These are phyloP conservation scores for Branchinecta sandiegonensis DNA, from an alignment of 2,888 invertebrate species.

Conservation along the genomic window DNA sequence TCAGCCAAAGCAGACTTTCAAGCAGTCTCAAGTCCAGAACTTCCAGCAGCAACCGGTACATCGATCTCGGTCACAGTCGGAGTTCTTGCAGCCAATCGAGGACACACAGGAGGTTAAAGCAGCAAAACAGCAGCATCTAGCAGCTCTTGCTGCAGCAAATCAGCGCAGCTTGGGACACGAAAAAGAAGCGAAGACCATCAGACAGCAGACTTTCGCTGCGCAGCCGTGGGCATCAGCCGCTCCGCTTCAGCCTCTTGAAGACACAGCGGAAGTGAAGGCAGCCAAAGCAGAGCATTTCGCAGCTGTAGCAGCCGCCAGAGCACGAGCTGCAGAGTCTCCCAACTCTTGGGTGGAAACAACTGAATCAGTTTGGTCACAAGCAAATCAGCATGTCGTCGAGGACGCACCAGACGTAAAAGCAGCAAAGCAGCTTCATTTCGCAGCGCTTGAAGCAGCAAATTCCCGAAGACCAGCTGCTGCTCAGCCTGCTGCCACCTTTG, in stretches of 20 bases:
- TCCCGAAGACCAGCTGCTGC: not conserved
- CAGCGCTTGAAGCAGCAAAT: not conserved
- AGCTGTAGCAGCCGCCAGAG: slow-evolving; percentile 13
- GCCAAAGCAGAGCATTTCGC: slow-evolving; percentile 7
- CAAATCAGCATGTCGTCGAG: not conserved
- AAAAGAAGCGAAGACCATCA: not conserved
- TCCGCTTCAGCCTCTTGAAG: not conserved
- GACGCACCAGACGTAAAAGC: not conserved
- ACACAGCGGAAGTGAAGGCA: slow-evolving; percentile 2
- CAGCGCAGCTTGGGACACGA: too few relatives aligned
- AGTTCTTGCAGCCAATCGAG: too few relatives aligned
- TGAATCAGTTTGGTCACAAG: too few relatives aligned
- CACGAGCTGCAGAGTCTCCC: not conserved
- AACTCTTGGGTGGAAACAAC: too few relatives aligned
- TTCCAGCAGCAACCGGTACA: too few relatives aligned
- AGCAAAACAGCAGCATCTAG: too few relatives aligned
- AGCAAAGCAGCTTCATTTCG: not conserved
- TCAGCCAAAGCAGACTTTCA: too few relatives aligned
- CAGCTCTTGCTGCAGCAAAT: too few relatives aligned
- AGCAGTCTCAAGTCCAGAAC: too few relatives aligned
- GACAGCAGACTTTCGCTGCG: not conserved
- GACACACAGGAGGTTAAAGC: too few relatives aligned
- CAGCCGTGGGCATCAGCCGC: not conserved
- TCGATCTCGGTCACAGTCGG: too few relatives aligned
- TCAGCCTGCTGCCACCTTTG: not conserved